Conservation (phyloP, 2,888 invertebrate genomes). For the Pachymerium ferrugineum region DNA sequence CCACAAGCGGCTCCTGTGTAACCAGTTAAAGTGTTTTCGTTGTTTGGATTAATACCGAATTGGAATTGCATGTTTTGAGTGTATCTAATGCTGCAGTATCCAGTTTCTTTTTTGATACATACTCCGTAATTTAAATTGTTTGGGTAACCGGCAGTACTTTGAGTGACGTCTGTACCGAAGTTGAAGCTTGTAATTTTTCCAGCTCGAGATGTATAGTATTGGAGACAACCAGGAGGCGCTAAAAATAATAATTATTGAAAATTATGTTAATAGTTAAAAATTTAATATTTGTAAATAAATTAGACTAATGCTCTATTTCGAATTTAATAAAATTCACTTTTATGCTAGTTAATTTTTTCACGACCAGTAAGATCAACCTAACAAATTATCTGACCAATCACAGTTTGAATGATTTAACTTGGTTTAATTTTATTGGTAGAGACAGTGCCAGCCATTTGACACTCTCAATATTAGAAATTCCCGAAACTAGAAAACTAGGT, state of each 20-base stretch:
- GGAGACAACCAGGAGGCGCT: constrained; percentile 29
- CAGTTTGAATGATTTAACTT: no score
- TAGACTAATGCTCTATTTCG: no score
- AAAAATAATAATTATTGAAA: background rate
- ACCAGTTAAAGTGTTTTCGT: background rate
- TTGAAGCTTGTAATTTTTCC: constrained; percentile 28
- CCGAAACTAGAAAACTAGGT: no score
- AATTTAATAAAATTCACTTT: no score
- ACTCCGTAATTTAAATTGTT: constrained; percentile 72
- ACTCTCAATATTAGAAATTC: no score
- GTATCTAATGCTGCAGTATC: constrained; percentile 59
- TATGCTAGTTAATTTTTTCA: no score
- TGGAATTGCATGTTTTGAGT: constrained; percentile 28
- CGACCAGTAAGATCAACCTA: no score
- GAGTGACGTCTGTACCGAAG: constrained; percentile 28
- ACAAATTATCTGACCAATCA: background rate
- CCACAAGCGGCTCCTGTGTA: constrained; percentile 20
- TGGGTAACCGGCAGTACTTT: constrained; percentile 42
- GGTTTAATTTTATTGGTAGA: no score
- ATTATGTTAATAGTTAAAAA: background rate
- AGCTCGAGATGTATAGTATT: background rate
- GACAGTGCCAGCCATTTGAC: no score
- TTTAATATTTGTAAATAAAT: no score
- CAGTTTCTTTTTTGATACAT: constrained; percentile 59
- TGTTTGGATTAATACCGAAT: constrained; percentile 23